Evolutionary conservation across 1,140 invertebrate species (phyloP).

Genomic region (Lanistes nyassanus): DNA sequence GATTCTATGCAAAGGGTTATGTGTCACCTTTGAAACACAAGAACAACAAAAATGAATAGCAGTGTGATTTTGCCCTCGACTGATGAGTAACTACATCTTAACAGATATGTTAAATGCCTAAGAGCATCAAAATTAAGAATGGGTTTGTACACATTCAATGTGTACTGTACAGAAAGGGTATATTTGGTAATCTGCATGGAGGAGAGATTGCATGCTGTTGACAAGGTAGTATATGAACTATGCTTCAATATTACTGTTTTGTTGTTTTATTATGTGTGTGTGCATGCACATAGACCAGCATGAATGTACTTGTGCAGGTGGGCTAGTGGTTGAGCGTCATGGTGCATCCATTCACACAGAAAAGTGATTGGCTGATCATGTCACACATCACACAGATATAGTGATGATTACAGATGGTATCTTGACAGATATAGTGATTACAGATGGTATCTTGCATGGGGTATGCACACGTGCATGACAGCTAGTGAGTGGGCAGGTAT

Average conservation of each 20-base stretch:
- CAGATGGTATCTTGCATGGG: too few relatives aligned
- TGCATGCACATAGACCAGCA: neutral
- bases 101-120: neutral
- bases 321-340: too few relatives aligned
- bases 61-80: too few relatives aligned
- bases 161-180: neutral
- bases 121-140: neutral
- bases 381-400: too few relatives aligned
- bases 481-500: too few relatives aligned
- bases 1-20: slow-evolving; percentile 3
- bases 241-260: neutral
- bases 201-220: neutral
- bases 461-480: too few relatives aligned
- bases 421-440: too few relatives aligned
- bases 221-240: neutral
- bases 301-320: neutral
- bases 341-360: too few relatives aligned
- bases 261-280: neutral
- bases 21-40: neutral
- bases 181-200: neutral
- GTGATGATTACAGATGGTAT: too few relatives aligned
- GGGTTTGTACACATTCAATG: neutral
- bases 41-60: too few relatives aligned
- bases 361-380: too few relatives aligned
- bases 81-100: too few relatives aligned